Evolutionary conservation across 2,888 invertebrate species (phyloP).

Genomic region (Trachelus iudaicus): DNA sequence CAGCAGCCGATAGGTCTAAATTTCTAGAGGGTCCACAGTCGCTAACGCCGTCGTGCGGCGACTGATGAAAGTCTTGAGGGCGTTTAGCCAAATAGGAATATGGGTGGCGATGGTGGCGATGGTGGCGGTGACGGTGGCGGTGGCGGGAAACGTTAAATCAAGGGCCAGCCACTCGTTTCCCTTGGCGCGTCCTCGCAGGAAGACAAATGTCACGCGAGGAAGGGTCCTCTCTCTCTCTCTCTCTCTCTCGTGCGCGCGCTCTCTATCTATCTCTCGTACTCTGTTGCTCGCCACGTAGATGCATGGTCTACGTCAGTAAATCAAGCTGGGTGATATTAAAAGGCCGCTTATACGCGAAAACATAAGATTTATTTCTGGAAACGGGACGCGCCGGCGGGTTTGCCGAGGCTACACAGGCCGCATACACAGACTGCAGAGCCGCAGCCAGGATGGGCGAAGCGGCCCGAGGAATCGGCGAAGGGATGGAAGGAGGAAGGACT

Average conservation of each 20-base stretch:
- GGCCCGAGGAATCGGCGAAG: background rate
- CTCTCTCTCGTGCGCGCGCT: background rate
- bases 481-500: background rate
- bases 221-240: constrained; percentile 1
- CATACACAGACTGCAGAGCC: background rate
- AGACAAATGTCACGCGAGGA: constrained; percentile 50
- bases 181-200: constrained; percentile 37
- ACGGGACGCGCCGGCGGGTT: background rate
- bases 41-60: background rate
- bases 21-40: background rate
- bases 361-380: constrained; percentile 59
- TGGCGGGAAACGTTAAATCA: constrained; percentile 46
- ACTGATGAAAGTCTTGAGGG: constrained; percentile 10
- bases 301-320: constrained; percentile 60
- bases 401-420: background rate
- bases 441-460: background rate
- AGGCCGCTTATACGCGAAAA: constrained; percentile 65
- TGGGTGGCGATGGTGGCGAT: constrained; percentile 15
- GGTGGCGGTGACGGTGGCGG: too few relatives aligned
- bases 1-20: background rate
- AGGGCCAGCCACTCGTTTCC: constrained; percentile 35
- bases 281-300: constrained; percentile 45
- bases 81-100: constrained; percentile 46
- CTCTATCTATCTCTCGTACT: background rate
- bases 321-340: constrained; percentile 64